Evolutionary conservation across 2,113 vertebrate genomes (phyloP).

Genomic region (Condylura cristata): DNA sequence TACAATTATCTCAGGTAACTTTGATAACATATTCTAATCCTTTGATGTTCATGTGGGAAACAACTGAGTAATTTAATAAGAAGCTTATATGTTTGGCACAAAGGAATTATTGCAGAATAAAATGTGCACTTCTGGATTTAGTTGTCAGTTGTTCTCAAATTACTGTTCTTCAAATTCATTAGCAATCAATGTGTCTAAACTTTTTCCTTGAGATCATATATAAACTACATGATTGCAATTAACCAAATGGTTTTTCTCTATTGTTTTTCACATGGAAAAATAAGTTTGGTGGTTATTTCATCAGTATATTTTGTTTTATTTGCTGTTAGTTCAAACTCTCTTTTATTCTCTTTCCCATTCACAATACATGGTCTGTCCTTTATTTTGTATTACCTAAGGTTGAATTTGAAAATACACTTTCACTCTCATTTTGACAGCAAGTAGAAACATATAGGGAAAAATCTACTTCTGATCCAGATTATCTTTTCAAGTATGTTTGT

Average conservation of each 20-base stretch:
- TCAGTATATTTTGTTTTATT: too few species aligned
- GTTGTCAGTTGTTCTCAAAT: constrained; percentile 5
- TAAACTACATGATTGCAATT: not conserved
- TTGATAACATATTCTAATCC: not conserved
- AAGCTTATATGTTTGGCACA: not conserved
- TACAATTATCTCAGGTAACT: not conserved
- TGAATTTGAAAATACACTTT: not conserved
- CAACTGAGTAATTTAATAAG: constrained; percentile 19
- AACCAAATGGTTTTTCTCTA: not conserved
- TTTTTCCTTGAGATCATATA: not conserved
- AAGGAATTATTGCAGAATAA: constrained; percentile 16
- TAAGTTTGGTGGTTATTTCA: not conserved
- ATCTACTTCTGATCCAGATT: not conserved
- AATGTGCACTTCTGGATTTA: constrained; percentile 7
- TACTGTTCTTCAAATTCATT: constrained; percentile 24
- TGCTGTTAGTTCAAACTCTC: not conserved
- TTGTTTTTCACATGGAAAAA: not conserved
- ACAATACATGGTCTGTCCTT: not conserved
- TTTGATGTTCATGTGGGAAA: constrained; percentile 43
- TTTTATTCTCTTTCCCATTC: constrained; percentile 1
- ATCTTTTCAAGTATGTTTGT: not conserved
- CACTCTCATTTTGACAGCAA: not conserved
- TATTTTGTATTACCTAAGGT: constrained; percentile 10
- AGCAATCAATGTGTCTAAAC: not conserved
- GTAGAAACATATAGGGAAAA: not conserved